These are phyloP conservation scores for Lobophora halterata DNA, from an alignment of 2,888 invertebrate genomes.

Conservation along the genomic window DNA sequence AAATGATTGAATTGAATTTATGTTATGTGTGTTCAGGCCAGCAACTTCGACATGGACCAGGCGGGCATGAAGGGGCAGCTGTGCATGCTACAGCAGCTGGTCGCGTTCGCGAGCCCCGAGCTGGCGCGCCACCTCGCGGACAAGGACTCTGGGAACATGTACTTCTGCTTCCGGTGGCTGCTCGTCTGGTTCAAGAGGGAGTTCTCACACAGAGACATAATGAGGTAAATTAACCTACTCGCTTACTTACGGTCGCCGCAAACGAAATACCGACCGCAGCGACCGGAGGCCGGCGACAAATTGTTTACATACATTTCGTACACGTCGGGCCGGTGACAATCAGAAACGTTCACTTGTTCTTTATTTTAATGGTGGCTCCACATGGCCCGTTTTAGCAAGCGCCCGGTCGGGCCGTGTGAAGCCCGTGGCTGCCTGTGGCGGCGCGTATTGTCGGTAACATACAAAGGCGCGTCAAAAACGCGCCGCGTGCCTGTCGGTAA, in stretches of 20 bases:
- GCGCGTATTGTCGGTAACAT: too few relatives aligned
- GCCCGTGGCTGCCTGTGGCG: too few relatives aligned
- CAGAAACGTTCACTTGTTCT: too few relatives aligned
- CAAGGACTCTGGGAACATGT: conserved; percentile 96
- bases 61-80: conserved; percentile 97
- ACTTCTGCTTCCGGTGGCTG: conserved; percentile 99
- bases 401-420: too few relatives aligned
- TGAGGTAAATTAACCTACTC: conserved; percentile 72
- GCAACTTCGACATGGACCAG: conserved; percentile 98
- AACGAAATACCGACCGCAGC: too few relatives aligned
- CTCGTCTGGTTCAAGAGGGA: conserved; percentile 97
- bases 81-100: conserved; percentile 89
- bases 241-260: not conserved
- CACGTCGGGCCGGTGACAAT: too few relatives aligned
- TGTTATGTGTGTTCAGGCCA: too few relatives aligned
- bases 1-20: too few relatives aligned
- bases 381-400: too few relatives aligned
- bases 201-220: conserved; percentile 91
- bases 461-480: too few relatives aligned
- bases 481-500: too few relatives aligned
- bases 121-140: conserved; percentile 92
- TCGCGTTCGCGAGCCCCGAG: conserved; percentile 91
- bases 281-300: not conserved
- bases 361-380: too few relatives aligned
- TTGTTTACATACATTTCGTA: not conserved